These are phyloP conservation scores for Catharus minimus DNA, from an alignment of 2,113 vertebrate genomes.

Conservation along the genomic window DNA sequence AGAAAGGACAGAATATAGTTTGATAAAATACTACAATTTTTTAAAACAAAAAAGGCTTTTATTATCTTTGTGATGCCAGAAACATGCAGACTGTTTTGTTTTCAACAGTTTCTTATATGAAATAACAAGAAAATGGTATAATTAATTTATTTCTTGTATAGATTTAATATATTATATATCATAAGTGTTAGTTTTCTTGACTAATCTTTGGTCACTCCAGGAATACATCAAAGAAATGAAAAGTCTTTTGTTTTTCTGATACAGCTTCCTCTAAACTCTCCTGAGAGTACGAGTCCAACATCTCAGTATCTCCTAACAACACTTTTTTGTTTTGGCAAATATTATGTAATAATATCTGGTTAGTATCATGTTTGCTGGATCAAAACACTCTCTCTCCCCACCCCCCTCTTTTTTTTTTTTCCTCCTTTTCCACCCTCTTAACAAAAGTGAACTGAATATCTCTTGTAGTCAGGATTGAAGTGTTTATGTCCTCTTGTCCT, in stretches of 20 bases:
- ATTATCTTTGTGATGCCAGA: neutral
- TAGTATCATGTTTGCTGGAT: neutral
- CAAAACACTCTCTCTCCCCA: neutral
- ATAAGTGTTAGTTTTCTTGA: neutral
- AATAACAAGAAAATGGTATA: neutral
- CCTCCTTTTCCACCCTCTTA: fast-evolving
- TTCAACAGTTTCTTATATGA: neutral
- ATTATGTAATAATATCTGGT: neutral
- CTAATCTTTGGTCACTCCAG: neutral
- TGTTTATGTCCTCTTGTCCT: neutral
- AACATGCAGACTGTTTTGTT: neutral
- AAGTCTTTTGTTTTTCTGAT: neutral
- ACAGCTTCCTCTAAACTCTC: neutral
- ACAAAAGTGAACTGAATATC: neutral
- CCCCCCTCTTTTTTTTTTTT: neutral
- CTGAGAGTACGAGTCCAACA: neutral
- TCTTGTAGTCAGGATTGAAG: neutral
- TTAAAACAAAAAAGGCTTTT: neutral
- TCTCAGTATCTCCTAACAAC: neutral
- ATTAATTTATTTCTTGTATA: neutral
- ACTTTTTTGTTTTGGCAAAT: neutral
- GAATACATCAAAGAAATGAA: neutral
- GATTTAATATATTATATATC: neutral
- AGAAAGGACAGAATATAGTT: neutral
- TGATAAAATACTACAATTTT: neutral